Evolutionary conservation across 1,140 invertebrate species (phyloP).

Genomic region (Eurosta solidaginis): DNA sequence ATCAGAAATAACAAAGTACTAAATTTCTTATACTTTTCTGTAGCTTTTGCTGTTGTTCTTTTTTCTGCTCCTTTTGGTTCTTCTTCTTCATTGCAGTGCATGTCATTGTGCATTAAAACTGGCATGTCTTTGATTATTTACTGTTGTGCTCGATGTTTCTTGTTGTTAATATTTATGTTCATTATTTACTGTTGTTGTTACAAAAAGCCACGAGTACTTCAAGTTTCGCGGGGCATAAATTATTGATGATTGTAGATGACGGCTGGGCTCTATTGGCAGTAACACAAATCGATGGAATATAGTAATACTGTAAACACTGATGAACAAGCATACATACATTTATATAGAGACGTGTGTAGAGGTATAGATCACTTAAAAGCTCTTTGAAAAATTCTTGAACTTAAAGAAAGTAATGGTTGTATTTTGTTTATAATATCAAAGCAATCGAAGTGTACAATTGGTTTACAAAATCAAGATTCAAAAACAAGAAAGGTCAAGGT

Average conservation of each 20-base stretch:
- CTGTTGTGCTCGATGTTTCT: background rate
- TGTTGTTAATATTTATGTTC: background rate
- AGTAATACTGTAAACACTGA: background rate
- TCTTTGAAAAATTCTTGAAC: background rate
- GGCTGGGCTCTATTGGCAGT: conserved; percentile 11
- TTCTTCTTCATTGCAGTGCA: background rate
- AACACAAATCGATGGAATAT: conserved; percentile 13
- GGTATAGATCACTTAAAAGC: background rate
- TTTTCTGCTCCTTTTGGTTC: background rate
- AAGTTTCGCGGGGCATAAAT: conserved; percentile 18
- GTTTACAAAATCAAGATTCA: no score
- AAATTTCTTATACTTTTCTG: no score
- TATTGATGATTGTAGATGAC: conserved; percentile 17
- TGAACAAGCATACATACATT: background rate
- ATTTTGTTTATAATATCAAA: no score
- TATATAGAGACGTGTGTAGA: background rate
- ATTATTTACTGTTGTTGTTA: background rate
- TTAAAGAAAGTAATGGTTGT: no score
- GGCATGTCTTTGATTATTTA: conserved; percentile 8
- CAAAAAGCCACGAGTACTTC: conserved; percentile 11
- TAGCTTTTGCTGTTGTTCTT: background rate
- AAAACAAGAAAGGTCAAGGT: no score
- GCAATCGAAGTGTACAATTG: no score
- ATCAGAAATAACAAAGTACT: no score
- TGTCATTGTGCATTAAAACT: conserved; percentile 11